Evolutionary conservation across 2,113 vertebrate genomes (phyloP).

Genomic region (Cichladusa arquata): DNA sequence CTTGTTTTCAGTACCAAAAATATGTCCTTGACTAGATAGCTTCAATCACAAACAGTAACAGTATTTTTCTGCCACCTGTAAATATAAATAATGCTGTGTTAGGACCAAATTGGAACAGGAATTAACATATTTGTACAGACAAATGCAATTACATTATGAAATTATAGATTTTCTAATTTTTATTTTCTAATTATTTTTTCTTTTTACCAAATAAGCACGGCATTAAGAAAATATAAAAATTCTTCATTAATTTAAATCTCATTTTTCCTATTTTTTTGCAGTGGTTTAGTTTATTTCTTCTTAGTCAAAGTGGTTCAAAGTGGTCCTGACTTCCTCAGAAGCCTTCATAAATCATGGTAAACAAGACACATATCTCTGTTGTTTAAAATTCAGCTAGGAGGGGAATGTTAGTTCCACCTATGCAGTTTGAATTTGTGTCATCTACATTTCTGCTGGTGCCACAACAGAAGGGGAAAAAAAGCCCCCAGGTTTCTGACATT

Average conservation of each 20-base stretch:
- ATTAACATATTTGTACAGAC: background rate
- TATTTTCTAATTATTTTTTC: background rate
- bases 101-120: background rate
- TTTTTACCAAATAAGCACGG: background rate
- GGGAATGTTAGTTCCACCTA: background rate
- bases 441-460: background rate
- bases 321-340: background rate
- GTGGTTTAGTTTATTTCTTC: background rate
- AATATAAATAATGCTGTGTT: background rate
- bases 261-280: background rate
- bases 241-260: background rate
- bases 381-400: conserved; percentile 19
- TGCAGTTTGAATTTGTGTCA: background rate
- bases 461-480: background rate
- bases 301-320: background rate
- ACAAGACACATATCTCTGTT: background rate
- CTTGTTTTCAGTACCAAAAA: background rate
- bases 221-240: background rate
- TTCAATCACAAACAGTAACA: background rate
- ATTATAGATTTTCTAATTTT: background rate
- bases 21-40: background rate
- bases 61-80: background rate
- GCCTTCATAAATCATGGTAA: conserved; percentile 25
- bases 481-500: background rate
- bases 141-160: background rate